phyloP scores from a whole-genome alignment of 2,888 invertebrate species.

The Phaonia tiefii region DNA sequence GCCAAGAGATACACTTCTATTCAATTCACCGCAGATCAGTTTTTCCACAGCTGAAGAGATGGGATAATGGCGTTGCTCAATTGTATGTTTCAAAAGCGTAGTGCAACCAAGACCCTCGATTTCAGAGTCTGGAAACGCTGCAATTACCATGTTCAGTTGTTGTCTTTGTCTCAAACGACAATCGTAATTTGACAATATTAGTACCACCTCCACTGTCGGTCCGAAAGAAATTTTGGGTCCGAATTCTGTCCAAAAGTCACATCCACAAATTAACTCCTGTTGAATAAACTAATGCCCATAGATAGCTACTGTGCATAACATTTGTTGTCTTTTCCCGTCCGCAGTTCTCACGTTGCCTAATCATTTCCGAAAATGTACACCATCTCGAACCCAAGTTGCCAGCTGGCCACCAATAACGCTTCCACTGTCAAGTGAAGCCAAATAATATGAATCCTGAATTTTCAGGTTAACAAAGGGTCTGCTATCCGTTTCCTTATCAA shows the following conservation, averaged over 20 bases:
- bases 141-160: neutral
- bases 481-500: neutral
- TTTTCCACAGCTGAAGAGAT: neutral
- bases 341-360: neutral
- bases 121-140: conserved; percentile 2
- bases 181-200: neutral
- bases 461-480: neutral
- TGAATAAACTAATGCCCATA: neutral
- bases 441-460: neutral
- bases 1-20: conserved; percentile 5
- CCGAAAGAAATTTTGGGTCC: neutral
- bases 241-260: conserved; percentile 15
- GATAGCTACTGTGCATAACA: neutral
- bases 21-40: neutral
- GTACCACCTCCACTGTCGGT: neutral
- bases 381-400: neutral
- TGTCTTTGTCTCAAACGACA: neutral
- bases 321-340: neutral
- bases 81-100: conserved; percentile 6
- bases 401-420: neutral
- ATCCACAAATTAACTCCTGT: conserved; percentile 16
- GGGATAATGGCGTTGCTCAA: conserved; percentile 31
- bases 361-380: neutral
- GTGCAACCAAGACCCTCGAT: conserved; percentile 1
- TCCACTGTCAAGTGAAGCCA: neutral